A percentile compares a stretch with the other conserved stretches of the same genome.
Evolutionary conservation across 2,797 vertebrate species (phyloP).

Genomic region (Crenichthys baileyi): DNA sequence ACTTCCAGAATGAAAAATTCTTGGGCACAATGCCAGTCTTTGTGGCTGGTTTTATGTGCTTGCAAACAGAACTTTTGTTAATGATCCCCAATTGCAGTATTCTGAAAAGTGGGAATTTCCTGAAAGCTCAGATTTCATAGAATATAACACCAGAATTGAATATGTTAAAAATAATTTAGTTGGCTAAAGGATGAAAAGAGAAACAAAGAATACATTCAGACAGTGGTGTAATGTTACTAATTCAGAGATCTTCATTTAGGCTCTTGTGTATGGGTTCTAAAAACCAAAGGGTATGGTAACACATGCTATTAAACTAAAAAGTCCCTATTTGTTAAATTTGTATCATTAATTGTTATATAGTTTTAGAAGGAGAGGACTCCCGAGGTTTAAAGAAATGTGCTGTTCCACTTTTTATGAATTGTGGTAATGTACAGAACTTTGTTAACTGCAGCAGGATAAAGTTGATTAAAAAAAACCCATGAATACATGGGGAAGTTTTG

Average conservation of each 20-base stretch:
- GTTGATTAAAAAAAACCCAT: neutral
- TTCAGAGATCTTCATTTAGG: neutral
- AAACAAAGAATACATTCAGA: neutral
- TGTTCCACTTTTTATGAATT: neutral
- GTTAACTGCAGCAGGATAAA: neutral
- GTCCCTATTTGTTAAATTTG: neutral
- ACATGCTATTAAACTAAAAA: neutral
- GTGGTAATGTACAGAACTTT: neutral
- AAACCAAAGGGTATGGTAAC: neutral
- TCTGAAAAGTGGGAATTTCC: neutral
- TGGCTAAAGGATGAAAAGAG: neutral
- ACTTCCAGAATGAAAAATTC: neutral
- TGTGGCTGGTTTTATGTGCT: neutral
- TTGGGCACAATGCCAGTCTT: neutral
- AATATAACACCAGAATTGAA: neutral
- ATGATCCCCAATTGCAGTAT: neutral
- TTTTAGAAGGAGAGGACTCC: neutral
- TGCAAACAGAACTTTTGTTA: neutral
- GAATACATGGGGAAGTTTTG: neutral
- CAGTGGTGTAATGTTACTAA: neutral
- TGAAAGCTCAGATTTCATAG: neutral
- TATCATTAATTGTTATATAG: neutral
- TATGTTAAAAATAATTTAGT: neutral
- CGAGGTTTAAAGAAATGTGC: neutral
- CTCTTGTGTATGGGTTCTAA: neutral